These are phyloP conservation scores for Euzophera pinguis DNA, from an alignment of 2,888 invertebrate genomes.

Conservation along the genomic window DNA sequence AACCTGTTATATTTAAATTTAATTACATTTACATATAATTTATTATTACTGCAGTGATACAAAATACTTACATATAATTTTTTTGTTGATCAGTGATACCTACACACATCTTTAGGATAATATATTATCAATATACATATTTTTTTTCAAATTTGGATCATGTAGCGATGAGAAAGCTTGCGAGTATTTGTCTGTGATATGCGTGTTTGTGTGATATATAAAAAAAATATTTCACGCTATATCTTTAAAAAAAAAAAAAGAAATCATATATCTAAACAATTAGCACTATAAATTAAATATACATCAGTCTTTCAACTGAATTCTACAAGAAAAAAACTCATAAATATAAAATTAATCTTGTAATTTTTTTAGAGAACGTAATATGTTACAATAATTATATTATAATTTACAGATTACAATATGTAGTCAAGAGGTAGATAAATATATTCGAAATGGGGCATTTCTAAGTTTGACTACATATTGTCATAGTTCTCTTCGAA, in stretches of 20 bases:
- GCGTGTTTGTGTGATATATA: neutral
- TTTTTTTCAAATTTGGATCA: neutral
- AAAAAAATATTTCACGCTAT: neutral
- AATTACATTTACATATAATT: slow-evolving; percentile 5
- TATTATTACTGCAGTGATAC: slow-evolving; percentile 10
- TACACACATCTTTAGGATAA: slow-evolving; percentile 10
- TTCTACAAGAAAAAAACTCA: neutral
- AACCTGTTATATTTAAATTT: slow-evolving; percentile 1
- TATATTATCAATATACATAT: neutral
- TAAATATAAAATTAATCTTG: neutral
- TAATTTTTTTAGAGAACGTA: neutral
- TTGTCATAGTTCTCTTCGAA: too few relatives aligned
- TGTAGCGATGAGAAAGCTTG: slow-evolving; percentile 5
- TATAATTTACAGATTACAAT: too few relatives aligned
- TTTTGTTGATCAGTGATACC: slow-evolving; percentile 4
- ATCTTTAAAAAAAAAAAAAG: neutral
- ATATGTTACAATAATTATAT: too few relatives aligned
- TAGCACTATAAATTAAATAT: slow-evolving; percentile 4
- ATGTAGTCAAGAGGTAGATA: too few relatives aligned
- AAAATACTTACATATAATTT: slow-evolving; percentile 7
- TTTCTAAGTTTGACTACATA: too few relatives aligned
- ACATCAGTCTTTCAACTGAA: slow-evolving; percentile 3
- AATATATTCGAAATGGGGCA: too few relatives aligned
- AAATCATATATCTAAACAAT: neutral
- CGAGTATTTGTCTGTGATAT: slow-evolving; percentile 7